A percentile compares a stretch with the other conserved stretches of the same genome.
Evolutionary conservation across 2,113 vertebrate genomes (phyloP).

Genomic region (Melanostigma gelatinosum): DNA sequence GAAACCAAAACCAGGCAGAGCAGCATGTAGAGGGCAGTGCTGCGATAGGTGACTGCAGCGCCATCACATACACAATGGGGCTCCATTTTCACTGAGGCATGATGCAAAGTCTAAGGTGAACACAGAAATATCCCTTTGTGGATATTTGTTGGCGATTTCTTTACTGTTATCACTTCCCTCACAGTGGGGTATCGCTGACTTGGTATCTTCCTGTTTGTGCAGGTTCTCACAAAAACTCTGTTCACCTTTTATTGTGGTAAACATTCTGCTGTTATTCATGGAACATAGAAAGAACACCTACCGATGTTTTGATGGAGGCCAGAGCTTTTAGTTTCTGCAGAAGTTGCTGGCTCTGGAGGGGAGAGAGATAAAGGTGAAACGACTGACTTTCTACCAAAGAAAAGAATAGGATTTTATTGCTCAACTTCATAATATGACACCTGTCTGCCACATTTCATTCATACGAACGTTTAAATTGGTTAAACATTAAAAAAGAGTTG

Average conservation of each 20-base stretch:
- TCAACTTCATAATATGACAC: not conserved
- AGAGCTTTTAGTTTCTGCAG: slow-evolving; percentile 90
- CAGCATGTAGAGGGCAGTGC: not conserved
- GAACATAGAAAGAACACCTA: slow-evolving; percentile 73
- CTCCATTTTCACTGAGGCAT: not conserved
- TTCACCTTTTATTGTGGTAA: not conserved
- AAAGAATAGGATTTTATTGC: not conserved
- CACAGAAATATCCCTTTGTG: not conserved
- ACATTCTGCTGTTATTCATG: not conserved
- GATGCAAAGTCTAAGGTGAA: not conserved
- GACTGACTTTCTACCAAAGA: not conserved
- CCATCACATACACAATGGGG: not conserved
- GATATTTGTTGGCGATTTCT: not conserved
- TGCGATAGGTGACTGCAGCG: not conserved
- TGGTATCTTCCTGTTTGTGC: not conserved
- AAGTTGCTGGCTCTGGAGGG: slow-evolving; percentile 89
- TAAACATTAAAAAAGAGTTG: not conserved
- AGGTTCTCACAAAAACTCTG: not conserved
- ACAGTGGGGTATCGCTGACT: not conserved
- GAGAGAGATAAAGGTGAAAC: slow-evolving; percentile 15
- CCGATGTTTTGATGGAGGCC: slow-evolving; percentile 90
- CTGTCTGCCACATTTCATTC: not conserved
- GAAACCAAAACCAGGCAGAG: not conserved
- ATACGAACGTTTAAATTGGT: not conserved
- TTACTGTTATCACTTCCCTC: not conserved